These are phyloP conservation scores for Arvicanthis niloticus DNA, from an alignment of 2,113 vertebrate genomes.

Conservation along the genomic window DNA sequence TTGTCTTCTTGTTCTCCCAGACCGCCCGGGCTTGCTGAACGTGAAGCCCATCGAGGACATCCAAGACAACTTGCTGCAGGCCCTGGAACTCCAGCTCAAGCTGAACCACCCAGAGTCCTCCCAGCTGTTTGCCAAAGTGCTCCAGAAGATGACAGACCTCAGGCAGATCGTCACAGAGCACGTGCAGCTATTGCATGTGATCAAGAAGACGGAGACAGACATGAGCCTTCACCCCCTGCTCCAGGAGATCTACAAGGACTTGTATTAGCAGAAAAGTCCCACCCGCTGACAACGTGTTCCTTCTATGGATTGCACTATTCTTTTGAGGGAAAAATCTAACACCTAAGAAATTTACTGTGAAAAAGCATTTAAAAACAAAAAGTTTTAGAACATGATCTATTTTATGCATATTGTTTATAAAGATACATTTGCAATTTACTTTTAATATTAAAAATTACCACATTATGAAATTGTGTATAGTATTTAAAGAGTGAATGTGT, in stretches of 20 bases:
- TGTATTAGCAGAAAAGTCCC: conserved; percentile 90
- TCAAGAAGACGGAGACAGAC: conserved; percentile 97
- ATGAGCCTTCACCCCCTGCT: conserved; percentile 97
- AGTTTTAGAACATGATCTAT: conserved; percentile 90
- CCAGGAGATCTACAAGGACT: conserved; percentile 99
- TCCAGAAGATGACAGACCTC: conserved; percentile 99
- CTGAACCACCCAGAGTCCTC: conserved; percentile 96
- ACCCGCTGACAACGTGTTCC: conserved; percentile 78
- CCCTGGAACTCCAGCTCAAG: conserved; percentile 97
- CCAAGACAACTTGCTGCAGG: conserved; percentile 96
- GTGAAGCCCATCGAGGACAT: conserved; percentile 98
- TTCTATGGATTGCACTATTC: conserved; percentile 89
- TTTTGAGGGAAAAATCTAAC: conserved; percentile 86
- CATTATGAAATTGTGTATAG: conserved; percentile 84
- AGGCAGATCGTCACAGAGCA: conserved; percentile 98
- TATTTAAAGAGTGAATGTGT: conserved; percentile 82
- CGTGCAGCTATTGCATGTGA: conserved; percentile 95
- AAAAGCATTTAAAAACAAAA: conserved; percentile 86
- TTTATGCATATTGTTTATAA: conserved; percentile 93
- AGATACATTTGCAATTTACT: conserved; percentile 92
- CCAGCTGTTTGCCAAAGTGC: conserved; percentile 97
- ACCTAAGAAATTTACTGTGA: conserved; percentile 90
- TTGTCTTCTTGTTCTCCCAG: conserved; percentile 81
- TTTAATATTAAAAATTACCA: conserved; percentile 92
- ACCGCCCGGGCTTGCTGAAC: conserved; percentile 97